phyloP scores from a whole-genome alignment of 2,888 invertebrate species.

The Polymixis flavicincta region DNA sequence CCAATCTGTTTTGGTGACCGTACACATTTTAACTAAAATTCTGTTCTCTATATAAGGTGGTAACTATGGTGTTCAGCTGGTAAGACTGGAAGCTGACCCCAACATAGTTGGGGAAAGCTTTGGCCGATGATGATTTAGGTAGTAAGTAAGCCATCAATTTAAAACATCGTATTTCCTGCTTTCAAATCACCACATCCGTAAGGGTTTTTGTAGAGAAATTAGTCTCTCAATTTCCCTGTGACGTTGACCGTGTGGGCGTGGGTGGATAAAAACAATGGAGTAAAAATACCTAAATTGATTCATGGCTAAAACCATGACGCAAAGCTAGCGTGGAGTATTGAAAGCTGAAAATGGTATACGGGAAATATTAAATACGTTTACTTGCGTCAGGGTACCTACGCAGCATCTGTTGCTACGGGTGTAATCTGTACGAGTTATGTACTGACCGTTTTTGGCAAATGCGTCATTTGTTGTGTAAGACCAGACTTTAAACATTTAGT shows the following conservation, averaged over 20 bases:
- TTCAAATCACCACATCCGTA: constrained; percentile 6
- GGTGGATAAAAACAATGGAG: constrained; percentile 40
- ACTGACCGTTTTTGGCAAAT: constrained; percentile 13
- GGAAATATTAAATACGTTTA: constrained; percentile 32
- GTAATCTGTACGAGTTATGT: constrained; percentile 17
- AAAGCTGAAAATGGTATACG: constrained; percentile 23
- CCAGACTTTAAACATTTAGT: background rate
- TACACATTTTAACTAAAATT: background rate
- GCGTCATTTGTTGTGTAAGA: constrained; percentile 20
- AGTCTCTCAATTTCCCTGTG: constrained; percentile 52
- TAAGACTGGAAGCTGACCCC: no score
- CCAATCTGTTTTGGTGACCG: no score
- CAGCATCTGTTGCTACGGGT: constrained; percentile 34
- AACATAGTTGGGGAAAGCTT: no score
- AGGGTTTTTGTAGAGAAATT: constrained; percentile 43
- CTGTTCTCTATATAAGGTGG: background rate
- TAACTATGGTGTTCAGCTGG: background rate
- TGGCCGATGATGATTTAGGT: background rate
- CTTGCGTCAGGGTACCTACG: constrained; percentile 38
- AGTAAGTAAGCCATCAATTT: background rate
- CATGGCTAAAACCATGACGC: constrained; percentile 61
- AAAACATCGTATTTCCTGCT: constrained; percentile 26
- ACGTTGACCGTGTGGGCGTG: constrained; percentile 52
- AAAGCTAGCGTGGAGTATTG: background rate
- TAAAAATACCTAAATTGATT: constrained; percentile 55